Percentiles rank a stretch among this genome's conserved stretches.
Conservation (phyloP, 2,113 vertebrate genomes). For the Paradoxurus hermaphroditus region DNA sequence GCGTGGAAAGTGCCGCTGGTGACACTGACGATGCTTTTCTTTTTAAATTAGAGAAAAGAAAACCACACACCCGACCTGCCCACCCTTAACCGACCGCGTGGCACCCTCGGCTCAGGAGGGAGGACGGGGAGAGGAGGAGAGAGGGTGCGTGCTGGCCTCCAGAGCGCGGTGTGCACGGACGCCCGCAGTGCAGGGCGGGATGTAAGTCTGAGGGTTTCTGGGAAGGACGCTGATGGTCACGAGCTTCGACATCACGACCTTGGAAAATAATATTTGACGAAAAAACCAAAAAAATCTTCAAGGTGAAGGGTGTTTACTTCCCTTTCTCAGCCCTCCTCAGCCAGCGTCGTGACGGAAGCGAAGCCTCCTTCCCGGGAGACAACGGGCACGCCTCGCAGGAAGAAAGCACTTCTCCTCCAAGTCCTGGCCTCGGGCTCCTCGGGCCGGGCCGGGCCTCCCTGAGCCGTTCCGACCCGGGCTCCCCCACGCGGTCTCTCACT, state of each 20-base stretch:
- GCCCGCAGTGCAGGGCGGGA: not conserved
- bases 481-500: not conserved
- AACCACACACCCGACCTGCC: not conserved
- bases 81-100: not conserved
- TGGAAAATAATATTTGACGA: accelerated
- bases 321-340: not conserved
- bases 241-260: not conserved
- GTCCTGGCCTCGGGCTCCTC: accelerated
- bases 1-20: not conserved
- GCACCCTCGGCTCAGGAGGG: not conserved
- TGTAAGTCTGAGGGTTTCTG: too few species aligned
- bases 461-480: accelerated
- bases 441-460: accelerated
- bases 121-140: not conserved
- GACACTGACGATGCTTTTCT: not conserved
- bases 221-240: accelerated
- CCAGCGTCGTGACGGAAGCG: too few species aligned
- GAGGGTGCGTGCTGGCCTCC: too few species aligned
- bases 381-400: not conserved
- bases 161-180: accelerated
- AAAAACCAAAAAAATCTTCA: not conserved
- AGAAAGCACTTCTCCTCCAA: not conserved
- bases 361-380: not conserved
- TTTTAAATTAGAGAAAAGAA: not conserved
- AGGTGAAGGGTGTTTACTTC: not conserved